phyloP scores from a whole-genome alignment of 53 echinoderm and acorn worm species.

The Mesocentrotus franciscanus region DNA sequence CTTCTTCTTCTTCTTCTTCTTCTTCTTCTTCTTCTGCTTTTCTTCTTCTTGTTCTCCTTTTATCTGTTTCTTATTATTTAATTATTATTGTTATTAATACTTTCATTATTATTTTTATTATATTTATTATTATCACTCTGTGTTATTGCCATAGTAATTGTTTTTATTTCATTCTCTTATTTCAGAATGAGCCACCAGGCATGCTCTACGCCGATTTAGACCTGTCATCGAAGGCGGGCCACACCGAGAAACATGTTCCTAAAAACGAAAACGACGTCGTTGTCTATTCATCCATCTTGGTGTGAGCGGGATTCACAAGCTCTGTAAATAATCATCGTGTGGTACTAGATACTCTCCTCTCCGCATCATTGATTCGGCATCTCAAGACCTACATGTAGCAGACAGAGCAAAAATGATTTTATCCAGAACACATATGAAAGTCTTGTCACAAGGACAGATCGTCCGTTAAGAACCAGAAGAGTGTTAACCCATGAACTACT shows the following conservation, averaged over 20 bases:
- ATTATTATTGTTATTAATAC: background rate
- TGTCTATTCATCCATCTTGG: conserved; percentile 61
- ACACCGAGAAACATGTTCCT: background rate
- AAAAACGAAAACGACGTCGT: conserved; percentile 39
- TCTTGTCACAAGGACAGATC: too few species aligned
- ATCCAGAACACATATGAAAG: too few species aligned
- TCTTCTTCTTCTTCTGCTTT: background rate
- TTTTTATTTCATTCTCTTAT: background rate
- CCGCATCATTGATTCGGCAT: background rate
- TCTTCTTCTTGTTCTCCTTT: background rate
- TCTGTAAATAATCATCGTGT: conserved; percentile 3
- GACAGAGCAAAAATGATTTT: background rate
- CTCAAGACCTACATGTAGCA: background rate
- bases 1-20: background rate
- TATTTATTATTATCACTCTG: background rate
- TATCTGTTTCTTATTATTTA: background rate
- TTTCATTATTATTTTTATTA: background rate
- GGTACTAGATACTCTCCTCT: background rate
- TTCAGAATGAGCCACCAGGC: background rate
- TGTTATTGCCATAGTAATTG: background rate
- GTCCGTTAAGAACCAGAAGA: too few species aligned
- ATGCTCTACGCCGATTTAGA: conserved; percentile 55
- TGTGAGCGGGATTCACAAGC: background rate
- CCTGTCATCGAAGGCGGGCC: background rate
- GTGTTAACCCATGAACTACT: too few species aligned